phyloP scores from a whole-genome alignment of 2,888 invertebrate species.

The Sphaerophoria rueppellii region DNA sequence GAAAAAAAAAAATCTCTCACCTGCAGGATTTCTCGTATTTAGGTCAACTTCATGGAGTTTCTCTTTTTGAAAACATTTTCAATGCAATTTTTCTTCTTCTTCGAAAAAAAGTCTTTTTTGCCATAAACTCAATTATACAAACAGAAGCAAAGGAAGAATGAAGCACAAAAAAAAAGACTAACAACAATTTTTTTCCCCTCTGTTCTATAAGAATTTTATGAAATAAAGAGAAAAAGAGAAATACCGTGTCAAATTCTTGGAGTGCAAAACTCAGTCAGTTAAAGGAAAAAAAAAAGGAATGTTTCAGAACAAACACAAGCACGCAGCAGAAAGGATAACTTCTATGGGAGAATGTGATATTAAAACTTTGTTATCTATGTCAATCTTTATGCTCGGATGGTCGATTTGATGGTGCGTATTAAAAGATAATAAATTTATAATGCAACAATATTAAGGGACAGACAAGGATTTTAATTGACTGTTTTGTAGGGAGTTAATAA shows the following conservation, averaged over 20 bases:
- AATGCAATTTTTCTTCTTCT: constrained; percentile 27
- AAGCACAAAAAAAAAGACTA: neutral
- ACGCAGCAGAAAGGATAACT: neutral
- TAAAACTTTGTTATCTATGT: constrained; percentile 54
- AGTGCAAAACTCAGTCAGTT: no score
- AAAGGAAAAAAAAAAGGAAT: no score
- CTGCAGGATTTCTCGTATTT: constrained; percentile 52
- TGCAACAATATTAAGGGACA: constrained; percentile 18
- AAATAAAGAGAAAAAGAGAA: neutral
- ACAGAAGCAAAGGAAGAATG: constrained; percentile 1
- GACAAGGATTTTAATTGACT: constrained; percentile 56
- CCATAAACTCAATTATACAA: constrained; percentile 40
- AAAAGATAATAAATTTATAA: constrained; percentile 38
- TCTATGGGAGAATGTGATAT: neutral
- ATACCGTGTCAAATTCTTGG: neutral
- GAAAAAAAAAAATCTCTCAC: constrained; percentile 14
- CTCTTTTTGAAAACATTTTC: constrained; percentile 17
- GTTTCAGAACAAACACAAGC: no score
- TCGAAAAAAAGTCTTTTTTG: constrained; percentile 31
- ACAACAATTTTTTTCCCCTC: neutral
- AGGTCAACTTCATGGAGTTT: constrained; percentile 49
- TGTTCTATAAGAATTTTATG: neutral
- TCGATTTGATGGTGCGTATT: constrained; percentile 54
- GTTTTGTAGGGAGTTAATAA: constrained; percentile 27
- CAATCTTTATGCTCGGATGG: constrained; percentile 60